Percentiles rank a stretch among this genome's conserved stretches.
Evolutionary conservation across 2,113 vertebrate genomes (phyloP).

Genomic region (Lepisosteus osseus): DNA sequence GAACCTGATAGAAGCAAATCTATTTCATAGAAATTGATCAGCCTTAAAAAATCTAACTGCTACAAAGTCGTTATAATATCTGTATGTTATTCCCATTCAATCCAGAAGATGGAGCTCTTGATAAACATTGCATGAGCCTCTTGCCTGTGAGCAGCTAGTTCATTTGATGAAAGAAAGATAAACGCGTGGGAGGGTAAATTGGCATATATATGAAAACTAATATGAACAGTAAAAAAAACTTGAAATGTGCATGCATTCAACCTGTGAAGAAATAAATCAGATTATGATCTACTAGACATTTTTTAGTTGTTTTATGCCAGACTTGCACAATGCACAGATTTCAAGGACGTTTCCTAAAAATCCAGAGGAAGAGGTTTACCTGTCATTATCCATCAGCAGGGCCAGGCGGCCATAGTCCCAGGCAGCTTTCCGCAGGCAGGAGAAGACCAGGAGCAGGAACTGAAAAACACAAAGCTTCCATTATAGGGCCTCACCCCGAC

Average conservation of each 20-base stretch:
- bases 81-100: constrained; percentile 6
- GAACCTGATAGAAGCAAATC: too few relatives aligned
- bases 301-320: too few relatives aligned
- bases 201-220: too few relatives aligned
- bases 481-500: not conserved
- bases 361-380: constrained; percentile 56
- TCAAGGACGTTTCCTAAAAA: not conserved
- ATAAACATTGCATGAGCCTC: constrained; percentile 2
- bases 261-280: too few relatives aligned
- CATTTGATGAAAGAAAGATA: too few relatives aligned
- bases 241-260: too few relatives aligned
- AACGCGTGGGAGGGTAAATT: too few relatives aligned
- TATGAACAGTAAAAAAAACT: too few relatives aligned
- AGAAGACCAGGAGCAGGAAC: constrained; percentile 85
- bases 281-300: too few relatives aligned
- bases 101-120: constrained; percentile 57
- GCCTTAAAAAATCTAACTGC: not conserved
- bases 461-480: constrained; percentile 49
- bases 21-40: too few relatives aligned
- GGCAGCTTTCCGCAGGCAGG: constrained; percentile 92
- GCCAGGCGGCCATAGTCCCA: constrained; percentile 96
- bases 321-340: not conserved
- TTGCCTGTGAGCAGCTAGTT: too few relatives aligned
- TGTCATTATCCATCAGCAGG: constrained; percentile 91
- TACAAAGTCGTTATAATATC: not conserved